These are phyloP conservation scores for Polypterus bichir DNA, from an alignment of 2,113 vertebrate genomes.

Conservation along the genomic window DNA sequence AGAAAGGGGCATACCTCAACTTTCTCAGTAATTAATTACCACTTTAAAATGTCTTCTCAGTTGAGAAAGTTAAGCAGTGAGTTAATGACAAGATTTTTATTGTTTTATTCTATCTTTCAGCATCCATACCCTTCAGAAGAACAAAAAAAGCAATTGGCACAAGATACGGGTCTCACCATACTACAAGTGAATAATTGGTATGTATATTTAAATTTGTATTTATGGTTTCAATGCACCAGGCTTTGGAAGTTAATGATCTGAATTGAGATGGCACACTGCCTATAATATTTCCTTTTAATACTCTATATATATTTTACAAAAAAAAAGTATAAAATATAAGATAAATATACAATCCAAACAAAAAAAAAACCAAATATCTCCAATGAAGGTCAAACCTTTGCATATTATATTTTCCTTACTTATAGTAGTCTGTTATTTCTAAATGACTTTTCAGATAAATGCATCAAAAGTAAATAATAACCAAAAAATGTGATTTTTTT, in stretches of 20 bases:
- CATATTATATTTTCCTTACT: not conserved
- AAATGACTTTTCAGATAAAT: slow-evolving; percentile 51
- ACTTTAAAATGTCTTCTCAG: slow-evolving; percentile 34
- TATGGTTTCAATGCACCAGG: slow-evolving; percentile 36
- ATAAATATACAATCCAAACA: too few relatives aligned
- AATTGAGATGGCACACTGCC: slow-evolving; percentile 36
- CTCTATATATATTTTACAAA: too few relatives aligned
- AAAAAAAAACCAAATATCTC: too few relatives aligned
- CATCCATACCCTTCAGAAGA: slow-evolving; percentile 98
- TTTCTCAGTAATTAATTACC: slow-evolving; percentile 65
- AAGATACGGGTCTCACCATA: slow-evolving; percentile 98
- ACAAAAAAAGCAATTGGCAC: slow-evolving; percentile 98
- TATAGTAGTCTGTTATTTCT: not conserved
- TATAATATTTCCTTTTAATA: too few relatives aligned
- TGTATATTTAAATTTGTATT: slow-evolving; percentile 56
- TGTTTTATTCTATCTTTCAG: slow-evolving; percentile 53
- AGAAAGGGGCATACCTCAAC: slow-evolving; percentile 66
- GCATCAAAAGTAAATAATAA: slow-evolving; percentile 56
- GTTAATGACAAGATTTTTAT: slow-evolving; percentile 19
- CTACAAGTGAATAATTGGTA: slow-evolving; percentile 99
- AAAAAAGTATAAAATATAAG: too few relatives aligned
- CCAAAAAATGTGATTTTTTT: slow-evolving; percentile 77
- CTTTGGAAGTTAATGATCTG: slow-evolving; percentile 49
- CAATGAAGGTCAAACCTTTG: not conserved
- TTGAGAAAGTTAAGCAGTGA: slow-evolving; percentile 15